These are phyloP conservation scores for Yponomeuta cagnagella DNA, from an alignment of 2,888 invertebrate genomes.

Conservation along the genomic window DNA sequence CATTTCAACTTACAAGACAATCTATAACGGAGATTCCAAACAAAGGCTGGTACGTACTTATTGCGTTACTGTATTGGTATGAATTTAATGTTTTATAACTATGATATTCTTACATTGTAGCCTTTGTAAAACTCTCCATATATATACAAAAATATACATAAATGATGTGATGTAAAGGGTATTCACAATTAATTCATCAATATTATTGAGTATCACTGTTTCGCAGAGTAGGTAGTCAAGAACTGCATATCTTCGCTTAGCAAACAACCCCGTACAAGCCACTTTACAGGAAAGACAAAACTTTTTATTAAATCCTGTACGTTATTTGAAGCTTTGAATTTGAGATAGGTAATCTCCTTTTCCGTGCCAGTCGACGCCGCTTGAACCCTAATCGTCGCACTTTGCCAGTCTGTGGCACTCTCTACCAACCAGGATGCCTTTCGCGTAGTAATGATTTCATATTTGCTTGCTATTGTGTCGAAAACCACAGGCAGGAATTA, in stretches of 20 bases:
- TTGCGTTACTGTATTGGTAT: conserved; percentile 40
- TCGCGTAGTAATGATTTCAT: too few relatives aligned
- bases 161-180: conserved; percentile 47
- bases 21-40: conserved; percentile 69
- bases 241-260: not conserved
- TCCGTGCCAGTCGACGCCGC: too few relatives aligned
- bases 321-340: too few relatives aligned
- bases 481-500: too few relatives aligned
- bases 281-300: too few relatives aligned
- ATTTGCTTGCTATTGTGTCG: too few relatives aligned
- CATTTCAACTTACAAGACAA: conserved; percentile 62
- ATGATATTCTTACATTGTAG: conserved; percentile 63
- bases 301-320: too few relatives aligned
- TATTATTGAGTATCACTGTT: conserved; percentile 41
- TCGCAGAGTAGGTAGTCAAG: conserved; percentile 20
- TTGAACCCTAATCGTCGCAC: too few relatives aligned
- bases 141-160: conserved; percentile 75
- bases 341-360: too few relatives aligned
- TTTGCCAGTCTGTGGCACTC: too few relatives aligned
- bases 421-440: too few relatives aligned
- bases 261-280: too few relatives aligned
- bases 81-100: conserved; percentile 36
- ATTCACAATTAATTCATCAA: conserved; percentile 31
- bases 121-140: conserved; percentile 57
- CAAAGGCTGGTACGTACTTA: conserved; percentile 52